These are phyloP conservation scores for Mesoligia furuncula DNA, from an alignment of 2,888 invertebrate genomes.

Conservation along the genomic window DNA sequence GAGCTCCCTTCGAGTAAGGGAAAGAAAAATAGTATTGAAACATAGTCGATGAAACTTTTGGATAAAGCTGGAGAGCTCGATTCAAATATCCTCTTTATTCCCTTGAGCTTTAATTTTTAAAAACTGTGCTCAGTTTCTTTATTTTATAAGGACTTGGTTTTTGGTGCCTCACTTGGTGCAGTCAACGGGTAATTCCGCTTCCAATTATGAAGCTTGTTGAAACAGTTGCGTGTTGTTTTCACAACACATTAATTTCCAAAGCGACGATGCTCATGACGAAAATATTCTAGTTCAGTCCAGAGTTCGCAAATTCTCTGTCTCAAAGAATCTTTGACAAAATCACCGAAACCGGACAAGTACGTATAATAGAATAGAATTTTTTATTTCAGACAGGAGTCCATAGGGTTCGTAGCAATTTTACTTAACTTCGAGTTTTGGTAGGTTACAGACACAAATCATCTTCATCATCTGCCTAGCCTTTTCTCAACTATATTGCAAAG, in stretches of 20 bases:
- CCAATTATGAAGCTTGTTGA: neutral
- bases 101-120: neutral
- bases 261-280: too few relatives aligned
- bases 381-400: too few relatives aligned
- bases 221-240: neutral
- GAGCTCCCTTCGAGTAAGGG: conserved; percentile 28
- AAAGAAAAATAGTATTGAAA: conserved; percentile 37
- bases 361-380: too few relatives aligned
- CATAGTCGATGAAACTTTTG: neutral
- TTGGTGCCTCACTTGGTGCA: neutral
- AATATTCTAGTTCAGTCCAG: neutral
- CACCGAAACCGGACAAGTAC: neutral
- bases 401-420: too few relatives aligned
- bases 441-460: too few relatives aligned
- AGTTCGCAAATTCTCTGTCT: neutral
- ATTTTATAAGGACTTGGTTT: neutral
- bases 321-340: neutral
- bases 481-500: too few relatives aligned
- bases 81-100: conserved; percentile 2
- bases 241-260: neutral
- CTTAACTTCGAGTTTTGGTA: too few relatives aligned
- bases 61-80: conserved; percentile 2
- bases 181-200: neutral
- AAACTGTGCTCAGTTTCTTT: neutral
- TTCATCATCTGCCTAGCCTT: too few relatives aligned